These are phyloP conservation scores for Drosophila mojavensis DNA, from an alignment of 1,140 invertebrate genomes.

Conservation along the genomic window DNA sequence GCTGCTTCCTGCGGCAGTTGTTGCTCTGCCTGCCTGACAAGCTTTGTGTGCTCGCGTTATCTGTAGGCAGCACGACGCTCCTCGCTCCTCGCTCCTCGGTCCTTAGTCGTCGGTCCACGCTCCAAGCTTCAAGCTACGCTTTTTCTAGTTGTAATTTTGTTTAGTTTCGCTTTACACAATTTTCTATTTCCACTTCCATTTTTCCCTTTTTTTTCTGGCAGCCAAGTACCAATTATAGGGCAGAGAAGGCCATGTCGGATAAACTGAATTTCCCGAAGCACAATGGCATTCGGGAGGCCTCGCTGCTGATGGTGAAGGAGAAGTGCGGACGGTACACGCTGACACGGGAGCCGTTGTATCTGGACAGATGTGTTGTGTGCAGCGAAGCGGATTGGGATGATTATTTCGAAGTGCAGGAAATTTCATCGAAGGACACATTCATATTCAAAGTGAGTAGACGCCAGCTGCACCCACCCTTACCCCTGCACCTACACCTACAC, in stretches of 20 bases:
- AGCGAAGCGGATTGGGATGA: constrained; percentile 94
- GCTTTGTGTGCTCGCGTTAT: constrained; percentile 67
- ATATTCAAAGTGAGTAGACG: constrained; percentile 93
- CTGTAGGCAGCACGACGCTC: constrained; percentile 21
- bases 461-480: not conserved
- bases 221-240: constrained; percentile 86
- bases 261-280: constrained; percentile 85
- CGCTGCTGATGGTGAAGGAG: constrained; percentile 94
- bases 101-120: not conserved
- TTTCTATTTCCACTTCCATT: constrained; percentile 57
- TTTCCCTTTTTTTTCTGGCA: constrained; percentile 66
- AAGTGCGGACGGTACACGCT: constrained; percentile 94
- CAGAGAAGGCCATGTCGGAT: constrained; percentile 83
- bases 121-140: constrained; percentile 13
- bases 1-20: constrained; percentile 65
- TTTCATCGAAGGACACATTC: constrained; percentile 95
- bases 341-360: constrained; percentile 93
- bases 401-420: constrained; percentile 97
- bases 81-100: not conserved
- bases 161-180: constrained; percentile 78
- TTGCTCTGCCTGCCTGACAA: constrained; percentile 50
- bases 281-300: constrained; percentile 93
- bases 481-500: not conserved
- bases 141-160: constrained; percentile 71
- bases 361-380: constrained; percentile 95